Percentiles rank a stretch among this genome's conserved stretches.
Conservation (phyloP, 2,797 vertebrate genomes). For the Gymnoscopelus microlampas region DNA sequence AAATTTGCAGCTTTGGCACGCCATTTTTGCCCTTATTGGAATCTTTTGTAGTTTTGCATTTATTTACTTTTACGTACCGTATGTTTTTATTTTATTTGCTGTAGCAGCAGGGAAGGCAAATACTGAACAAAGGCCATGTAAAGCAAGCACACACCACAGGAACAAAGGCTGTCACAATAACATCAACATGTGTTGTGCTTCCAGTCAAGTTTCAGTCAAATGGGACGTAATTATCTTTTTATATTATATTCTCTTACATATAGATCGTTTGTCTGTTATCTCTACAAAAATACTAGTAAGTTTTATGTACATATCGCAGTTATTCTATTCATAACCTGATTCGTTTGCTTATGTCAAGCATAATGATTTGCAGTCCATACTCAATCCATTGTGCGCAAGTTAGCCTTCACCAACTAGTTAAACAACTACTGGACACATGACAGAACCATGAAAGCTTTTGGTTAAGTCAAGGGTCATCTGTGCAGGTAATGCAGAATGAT, state of each 20-base stretch:
- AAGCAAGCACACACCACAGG: slow-evolving; percentile 28
- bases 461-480: not conserved
- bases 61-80: not conserved
- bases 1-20: not conserved
- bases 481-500: not conserved
- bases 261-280: slow-evolving; percentile 16
- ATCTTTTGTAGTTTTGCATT: not conserved
- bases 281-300: slow-evolving; percentile 49
- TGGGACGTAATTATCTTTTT: slow-evolving; percentile 6
- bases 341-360: slow-evolving; percentile 11
- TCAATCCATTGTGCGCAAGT: slow-evolving; percentile 18
- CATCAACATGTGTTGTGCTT: slow-evolving; percentile 5
- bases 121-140: slow-evolving; percentile 15
- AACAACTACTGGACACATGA: not conserved
- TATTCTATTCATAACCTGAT: slow-evolving; percentile 32
- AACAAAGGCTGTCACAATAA: slow-evolving; percentile 18
- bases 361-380: not conserved
- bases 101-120: slow-evolving; percentile 37
- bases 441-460: not conserved
- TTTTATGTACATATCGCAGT: slow-evolving; percentile 18
- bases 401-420: slow-evolving; percentile 3
- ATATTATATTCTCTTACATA: slow-evolving; percentile 34
- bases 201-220: slow-evolving; percentile 1
- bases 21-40: slow-evolving; percentile 18
- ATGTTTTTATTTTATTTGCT: not conserved